Evolutionary conservation across 2,113 vertebrate species (phyloP).

Genomic region (Silurus meridionalis): DNA sequence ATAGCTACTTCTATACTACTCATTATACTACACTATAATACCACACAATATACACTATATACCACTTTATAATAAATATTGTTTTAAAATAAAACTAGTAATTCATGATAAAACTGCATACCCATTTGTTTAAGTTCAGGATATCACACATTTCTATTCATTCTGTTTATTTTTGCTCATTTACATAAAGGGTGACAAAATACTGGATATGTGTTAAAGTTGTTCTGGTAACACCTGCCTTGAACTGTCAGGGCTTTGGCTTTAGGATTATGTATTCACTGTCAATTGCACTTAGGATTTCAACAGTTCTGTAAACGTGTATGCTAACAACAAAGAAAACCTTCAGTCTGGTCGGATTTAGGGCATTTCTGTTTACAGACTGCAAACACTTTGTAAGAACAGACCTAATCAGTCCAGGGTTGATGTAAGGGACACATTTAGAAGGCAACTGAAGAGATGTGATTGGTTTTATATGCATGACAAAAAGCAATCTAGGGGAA

Average conservation of each 20-base stretch:
- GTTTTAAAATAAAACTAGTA: background rate
- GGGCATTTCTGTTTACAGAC: background rate
- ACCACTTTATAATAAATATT: background rate
- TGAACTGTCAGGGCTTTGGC: background rate
- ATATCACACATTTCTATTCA: background rate
- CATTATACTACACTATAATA: too few species aligned
- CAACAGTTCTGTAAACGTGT: background rate
- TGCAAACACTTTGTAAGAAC: background rate
- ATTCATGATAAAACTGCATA: background rate
- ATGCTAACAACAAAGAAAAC: background rate
- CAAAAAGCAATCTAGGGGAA: slow-evolving; percentile 33
- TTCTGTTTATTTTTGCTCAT: background rate
- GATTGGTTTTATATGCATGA: slow-evolving; percentile 33
- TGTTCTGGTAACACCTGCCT: background rate
- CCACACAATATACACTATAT: too few species aligned
- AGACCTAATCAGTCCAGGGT: background rate
- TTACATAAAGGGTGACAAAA: background rate
- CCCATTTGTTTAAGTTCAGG: background rate
- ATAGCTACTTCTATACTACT: too few species aligned
- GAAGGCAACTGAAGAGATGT: background rate
- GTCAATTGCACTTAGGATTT: background rate
- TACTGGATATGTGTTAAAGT: background rate
- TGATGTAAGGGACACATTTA: slow-evolving; percentile 10
- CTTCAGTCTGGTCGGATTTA: background rate
- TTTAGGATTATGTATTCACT: background rate